phyloP scores from a whole-genome alignment of 2,888 invertebrate species.

The Troilus luridus region DNA sequence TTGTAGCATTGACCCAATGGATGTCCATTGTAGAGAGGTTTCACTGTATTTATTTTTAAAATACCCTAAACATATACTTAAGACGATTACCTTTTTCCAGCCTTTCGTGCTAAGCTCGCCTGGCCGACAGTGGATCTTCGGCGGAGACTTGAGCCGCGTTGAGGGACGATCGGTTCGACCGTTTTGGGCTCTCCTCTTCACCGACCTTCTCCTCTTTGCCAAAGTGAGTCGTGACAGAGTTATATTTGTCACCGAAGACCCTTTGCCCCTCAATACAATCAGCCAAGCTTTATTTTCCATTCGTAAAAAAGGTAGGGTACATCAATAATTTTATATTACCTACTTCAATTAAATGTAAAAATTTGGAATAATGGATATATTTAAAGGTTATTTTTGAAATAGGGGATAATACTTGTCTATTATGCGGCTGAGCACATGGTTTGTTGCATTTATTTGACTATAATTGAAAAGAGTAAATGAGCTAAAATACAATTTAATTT shows the following conservation, averaged over 20 bases:
- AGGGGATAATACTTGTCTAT: no score
- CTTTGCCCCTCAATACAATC: constrained; percentile 82
- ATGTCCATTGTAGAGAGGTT: no score
- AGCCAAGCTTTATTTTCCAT: constrained; percentile 89
- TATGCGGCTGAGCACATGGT: no score
- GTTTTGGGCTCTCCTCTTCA: constrained; percentile 89
- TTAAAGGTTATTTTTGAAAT: neutral
- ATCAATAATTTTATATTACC: neutral
- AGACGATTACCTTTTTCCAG: constrained; percentile 68
- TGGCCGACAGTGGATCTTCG: constrained; percentile 91
- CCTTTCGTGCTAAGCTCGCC: constrained; percentile 88
- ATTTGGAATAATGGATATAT: neutral
- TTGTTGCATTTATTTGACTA: no score
- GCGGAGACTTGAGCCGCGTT: constrained; percentile 86
- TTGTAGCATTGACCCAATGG: no score
- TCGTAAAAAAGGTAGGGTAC: constrained; percentile 81
- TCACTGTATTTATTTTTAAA: neutral
- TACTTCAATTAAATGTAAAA: constrained; percentile 23
- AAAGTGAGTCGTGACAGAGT: constrained; percentile 89
- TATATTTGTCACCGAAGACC: constrained; percentile 89
- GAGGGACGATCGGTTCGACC: constrained; percentile 87
- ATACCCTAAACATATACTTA: neutral
- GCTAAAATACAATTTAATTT: no score
- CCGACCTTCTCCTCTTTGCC: constrained; percentile 87
- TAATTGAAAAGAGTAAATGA: no score